Percentiles rank a stretch among this genome's conserved stretches.
Evolutionary conservation across 2,888 invertebrate genomes (phyloP).

Genomic region (Cacoxenus indagator): DNA sequence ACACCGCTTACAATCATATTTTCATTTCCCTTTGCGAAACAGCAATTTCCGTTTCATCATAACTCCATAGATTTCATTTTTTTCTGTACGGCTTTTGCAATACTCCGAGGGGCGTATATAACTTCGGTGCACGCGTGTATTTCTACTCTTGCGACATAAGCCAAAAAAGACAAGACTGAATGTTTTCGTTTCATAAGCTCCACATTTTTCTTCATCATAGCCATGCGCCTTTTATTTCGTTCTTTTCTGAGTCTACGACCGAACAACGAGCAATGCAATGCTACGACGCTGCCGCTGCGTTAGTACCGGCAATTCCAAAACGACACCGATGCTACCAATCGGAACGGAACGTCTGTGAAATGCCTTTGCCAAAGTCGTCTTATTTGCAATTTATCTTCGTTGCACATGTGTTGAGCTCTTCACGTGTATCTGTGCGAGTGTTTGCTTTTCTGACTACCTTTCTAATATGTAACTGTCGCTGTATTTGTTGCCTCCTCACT

Average conservation of each 20-base stretch:
- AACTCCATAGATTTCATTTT: neutral
- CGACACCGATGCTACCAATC: neutral
- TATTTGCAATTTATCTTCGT: constrained; percentile 21
- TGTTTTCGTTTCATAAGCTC: constrained; percentile 22
- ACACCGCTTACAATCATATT: neutral
- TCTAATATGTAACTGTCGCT: neutral
- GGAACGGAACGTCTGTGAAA: neutral
- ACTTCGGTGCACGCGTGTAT: neutral
- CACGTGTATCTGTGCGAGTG: neutral
- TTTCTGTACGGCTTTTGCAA: neutral
- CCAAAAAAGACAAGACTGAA: constrained; percentile 11
- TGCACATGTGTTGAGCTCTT: neutral
- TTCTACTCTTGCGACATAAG: neutral
- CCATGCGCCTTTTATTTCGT: neutral
- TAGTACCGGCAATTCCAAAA: neutral
- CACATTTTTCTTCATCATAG: constrained; percentile 20
- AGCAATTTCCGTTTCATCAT: constrained; percentile 15
- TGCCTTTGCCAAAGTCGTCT: neutral
- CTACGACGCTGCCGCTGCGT: neutral
- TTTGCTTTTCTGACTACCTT: neutral
- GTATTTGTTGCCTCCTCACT: neutral
- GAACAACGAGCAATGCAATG: neutral
- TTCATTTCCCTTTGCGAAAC: neutral
- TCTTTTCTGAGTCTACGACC: neutral
- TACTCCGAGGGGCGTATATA: neutral